These are phyloP conservation scores for Chaetorhynchus papuensis DNA, from an alignment of 2,113 vertebrate genomes.

Conservation along the genomic window DNA sequence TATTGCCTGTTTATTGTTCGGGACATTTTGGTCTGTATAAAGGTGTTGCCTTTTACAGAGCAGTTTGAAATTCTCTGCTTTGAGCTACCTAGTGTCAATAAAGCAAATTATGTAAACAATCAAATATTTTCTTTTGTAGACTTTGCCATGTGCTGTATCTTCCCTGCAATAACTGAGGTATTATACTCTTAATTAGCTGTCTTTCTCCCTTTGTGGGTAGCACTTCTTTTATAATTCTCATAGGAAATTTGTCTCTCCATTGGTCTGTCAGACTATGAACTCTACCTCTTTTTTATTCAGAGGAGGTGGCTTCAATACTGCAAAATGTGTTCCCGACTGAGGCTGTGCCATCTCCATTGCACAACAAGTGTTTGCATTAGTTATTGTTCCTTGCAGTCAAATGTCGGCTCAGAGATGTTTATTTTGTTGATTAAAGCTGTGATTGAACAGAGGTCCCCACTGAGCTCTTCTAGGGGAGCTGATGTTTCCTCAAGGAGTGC, in stretches of 20 bases:
- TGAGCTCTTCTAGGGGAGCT: background rate
- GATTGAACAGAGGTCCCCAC: background rate
- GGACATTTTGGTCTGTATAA: background rate
- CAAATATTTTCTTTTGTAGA: background rate
- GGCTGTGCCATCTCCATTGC: background rate
- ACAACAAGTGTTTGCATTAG: background rate
- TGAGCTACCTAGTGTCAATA: background rate
- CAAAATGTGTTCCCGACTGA: background rate
- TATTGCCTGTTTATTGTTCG: background rate
- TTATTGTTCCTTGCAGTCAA: conserved; percentile 3
- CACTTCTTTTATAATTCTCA: background rate
- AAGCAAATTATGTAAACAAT: background rate
- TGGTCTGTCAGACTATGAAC: background rate
- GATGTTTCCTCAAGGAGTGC: background rate
- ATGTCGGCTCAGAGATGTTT: background rate
- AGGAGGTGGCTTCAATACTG: background rate
- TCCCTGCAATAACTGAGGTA: background rate
- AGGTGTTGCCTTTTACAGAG: background rate
- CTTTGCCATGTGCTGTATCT: background rate
- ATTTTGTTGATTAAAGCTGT: conserved; percentile 8
- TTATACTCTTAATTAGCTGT: background rate
- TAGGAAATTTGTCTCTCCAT: background rate
- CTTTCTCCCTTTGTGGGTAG: background rate
- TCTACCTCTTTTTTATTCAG: background rate
- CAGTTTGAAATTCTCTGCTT: background rate